phyloP scores from a whole-genome alignment of 2,113 vertebrate species.

The Petaurus breviceps region DNA sequence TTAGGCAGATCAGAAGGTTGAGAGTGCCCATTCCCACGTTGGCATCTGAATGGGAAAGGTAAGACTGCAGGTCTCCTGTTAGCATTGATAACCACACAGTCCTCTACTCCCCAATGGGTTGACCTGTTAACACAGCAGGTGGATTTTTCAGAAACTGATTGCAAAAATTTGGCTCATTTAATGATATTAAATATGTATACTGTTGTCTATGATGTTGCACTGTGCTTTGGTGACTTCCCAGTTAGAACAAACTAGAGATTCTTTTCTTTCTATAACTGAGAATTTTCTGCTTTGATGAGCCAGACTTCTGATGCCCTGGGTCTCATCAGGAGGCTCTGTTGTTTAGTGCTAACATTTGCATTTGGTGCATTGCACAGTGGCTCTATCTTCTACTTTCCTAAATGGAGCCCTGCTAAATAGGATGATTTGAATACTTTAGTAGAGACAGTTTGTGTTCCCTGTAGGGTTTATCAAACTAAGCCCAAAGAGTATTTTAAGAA shows the following conservation, averaged over 20 bases:
- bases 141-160: not conserved
- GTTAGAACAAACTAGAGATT: conserved; percentile 17
- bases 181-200: conserved; percentile 19
- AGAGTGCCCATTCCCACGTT: not conserved
- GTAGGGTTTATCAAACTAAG: not conserved
- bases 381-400: conserved; percentile 11
- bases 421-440: conserved; percentile 23
- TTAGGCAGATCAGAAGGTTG: not conserved
- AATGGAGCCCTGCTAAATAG: conserved; percentile 16
- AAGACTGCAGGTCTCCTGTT: not conserved
- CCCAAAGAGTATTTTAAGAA: conserved; percentile 38
- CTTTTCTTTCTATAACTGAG: not conserved
- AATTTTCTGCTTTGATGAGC: not conserved
- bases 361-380: not conserved
- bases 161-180: conserved; percentile 22
- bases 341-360: not conserved
- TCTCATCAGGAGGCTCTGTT: not conserved
- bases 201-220: conserved; percentile 13
- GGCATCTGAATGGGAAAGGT: not conserved
- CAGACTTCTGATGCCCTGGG: not conserved
- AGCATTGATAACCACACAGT: not conserved
- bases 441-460: not conserved
- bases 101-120: conserved; percentile 14
- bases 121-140: not conserved
- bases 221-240: conserved; percentile 23